phyloP scores from a whole-genome alignment of 2,888 invertebrate species.

The Xanthia togata region DNA sequence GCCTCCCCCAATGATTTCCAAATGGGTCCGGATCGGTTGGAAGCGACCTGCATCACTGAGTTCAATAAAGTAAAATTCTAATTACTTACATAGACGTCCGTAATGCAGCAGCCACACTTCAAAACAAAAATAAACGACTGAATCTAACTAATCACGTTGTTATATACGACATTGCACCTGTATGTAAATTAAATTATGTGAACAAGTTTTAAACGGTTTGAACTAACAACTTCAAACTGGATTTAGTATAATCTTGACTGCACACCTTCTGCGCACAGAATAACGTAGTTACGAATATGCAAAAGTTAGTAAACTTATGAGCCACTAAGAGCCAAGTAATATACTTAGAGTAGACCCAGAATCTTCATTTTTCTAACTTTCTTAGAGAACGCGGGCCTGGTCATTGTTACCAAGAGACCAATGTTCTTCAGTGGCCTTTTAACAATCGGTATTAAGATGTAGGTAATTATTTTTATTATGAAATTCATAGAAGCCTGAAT shows the following conservation, averaged over 20 bases:
- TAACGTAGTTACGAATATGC: neutral
- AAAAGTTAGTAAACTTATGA: neutral
- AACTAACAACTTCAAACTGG: constrained; percentile 14
- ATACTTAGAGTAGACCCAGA: neutral
- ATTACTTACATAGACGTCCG: neutral
- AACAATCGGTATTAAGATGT: neutral
- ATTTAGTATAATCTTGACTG: neutral
- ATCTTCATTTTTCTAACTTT: neutral
- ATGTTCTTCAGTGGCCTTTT: neutral
- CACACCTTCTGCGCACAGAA: too few relatives aligned
- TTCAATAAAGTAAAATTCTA: neutral
- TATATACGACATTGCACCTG: constrained; percentile 38
- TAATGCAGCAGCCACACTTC: neutral
- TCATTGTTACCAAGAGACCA: neutral
- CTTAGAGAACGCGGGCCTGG: neutral
- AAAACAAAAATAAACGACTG: constrained; percentile 8
- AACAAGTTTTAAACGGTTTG: constrained; percentile 34
- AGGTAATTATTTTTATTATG: neutral
- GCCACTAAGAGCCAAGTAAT: neutral
- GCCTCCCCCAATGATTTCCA: too few relatives aligned
- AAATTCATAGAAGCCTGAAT: too few relatives aligned
- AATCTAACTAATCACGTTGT: constrained; percentile 30
- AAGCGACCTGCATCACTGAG: neutral
- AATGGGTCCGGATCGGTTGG: too few relatives aligned
- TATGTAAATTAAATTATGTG: constrained; percentile 50